Conservation (phyloP, 2,113 vertebrate species). For the Xyliphius kryptos region DNA sequence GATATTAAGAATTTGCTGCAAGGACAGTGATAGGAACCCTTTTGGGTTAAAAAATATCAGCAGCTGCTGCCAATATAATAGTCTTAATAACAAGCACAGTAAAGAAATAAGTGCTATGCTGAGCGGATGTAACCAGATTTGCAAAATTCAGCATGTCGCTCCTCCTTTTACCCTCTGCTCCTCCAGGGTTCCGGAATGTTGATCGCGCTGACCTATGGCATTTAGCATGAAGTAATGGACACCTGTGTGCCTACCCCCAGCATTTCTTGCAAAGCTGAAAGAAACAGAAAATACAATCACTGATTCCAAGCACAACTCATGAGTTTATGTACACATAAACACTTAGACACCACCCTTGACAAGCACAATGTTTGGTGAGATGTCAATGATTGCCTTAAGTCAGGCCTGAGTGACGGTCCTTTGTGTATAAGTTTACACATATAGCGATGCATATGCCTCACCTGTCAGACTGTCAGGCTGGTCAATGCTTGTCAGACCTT, state of each 20-base stretch:
- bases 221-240: slow-evolving; percentile 42
- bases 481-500: too few relatives aligned
- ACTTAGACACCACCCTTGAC: slow-evolving; percentile 9
- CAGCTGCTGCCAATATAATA: too few relatives aligned
- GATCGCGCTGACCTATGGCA: slow-evolving; percentile 38
- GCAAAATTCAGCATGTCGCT: slow-evolving; percentile 13
- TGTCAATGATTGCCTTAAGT: too few relatives aligned
- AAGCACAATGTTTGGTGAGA: too few relatives aligned
- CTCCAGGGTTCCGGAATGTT: slow-evolving; percentile 43
- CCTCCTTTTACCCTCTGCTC: slow-evolving; percentile 12
- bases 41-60: too few relatives aligned
- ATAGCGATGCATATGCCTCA: too few relatives aligned
- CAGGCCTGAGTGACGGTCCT: too few relatives aligned
- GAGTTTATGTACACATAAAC: not conserved
- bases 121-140: slow-evolving; percentile 9
- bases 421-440: too few relatives aligned
- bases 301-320: slow-evolving; percentile 27
- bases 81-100: too few relatives aligned
- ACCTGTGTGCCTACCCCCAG: slow-evolving; percentile 38
- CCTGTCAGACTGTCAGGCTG: too few relatives aligned
- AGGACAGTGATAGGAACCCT: too few relatives aligned
- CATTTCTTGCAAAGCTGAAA: slow-evolving; percentile 23
- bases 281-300: slow-evolving; percentile 34
- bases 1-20: too few relatives aligned
- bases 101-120: not conserved